Conservation (phyloP, 2,888 invertebrate genomes). For the Epinotia demarniana region DNA sequence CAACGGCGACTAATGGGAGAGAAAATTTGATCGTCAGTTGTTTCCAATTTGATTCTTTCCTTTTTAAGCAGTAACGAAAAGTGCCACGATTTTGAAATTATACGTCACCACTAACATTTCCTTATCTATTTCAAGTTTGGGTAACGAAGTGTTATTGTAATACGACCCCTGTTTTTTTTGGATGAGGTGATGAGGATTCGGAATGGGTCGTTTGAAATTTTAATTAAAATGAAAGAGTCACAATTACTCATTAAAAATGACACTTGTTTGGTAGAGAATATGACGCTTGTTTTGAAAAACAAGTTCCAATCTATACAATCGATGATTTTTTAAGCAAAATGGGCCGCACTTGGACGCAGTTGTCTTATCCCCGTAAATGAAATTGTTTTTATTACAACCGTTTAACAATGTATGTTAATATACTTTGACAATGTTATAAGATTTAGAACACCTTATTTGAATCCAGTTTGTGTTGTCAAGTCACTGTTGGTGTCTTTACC, state of each 20-base stretch:
- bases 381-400: neutral
- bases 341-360: neutral
- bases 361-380: neutral
- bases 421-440: neutral
- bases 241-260: neutral
- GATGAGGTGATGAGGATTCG: too few relatives aligned
- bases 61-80: slow-evolving; percentile 8
- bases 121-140: slow-evolving; percentile 16
- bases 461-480: neutral
- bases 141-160: neutral
- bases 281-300: neutral
- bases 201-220: neutral
- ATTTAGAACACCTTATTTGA: neutral
- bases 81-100: neutral
- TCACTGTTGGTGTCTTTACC: neutral
- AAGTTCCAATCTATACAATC: neutral
- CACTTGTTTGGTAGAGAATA: neutral
- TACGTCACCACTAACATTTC: neutral
- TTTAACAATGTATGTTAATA: too few relatives aligned
- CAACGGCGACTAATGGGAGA: slow-evolving; percentile 5
- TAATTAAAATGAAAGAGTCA: neutral
- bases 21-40: slow-evolving; percentile 34
- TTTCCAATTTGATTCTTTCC: slow-evolving; percentile 25
- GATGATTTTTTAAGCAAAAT: too few relatives aligned
- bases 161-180: neutral